Conservation (phyloP, 2,113 vertebrate genomes). For the Syngnathoides biaculeatus region DNA sequence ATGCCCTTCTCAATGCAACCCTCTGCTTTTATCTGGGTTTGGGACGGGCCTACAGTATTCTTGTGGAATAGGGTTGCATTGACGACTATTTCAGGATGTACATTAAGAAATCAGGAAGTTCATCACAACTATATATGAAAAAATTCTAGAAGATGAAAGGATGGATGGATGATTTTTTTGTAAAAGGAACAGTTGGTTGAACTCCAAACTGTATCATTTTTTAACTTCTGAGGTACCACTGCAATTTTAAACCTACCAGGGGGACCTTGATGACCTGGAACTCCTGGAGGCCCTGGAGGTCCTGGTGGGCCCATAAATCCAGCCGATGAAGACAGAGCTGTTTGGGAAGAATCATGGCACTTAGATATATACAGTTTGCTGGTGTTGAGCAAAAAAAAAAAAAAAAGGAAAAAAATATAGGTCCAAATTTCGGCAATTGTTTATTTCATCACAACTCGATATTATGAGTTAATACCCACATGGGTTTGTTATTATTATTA, state of each 20-base stretch:
- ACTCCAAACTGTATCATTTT: background rate
- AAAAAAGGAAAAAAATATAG: too few species aligned
- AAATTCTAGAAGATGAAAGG: background rate
- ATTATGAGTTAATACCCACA: too few species aligned
- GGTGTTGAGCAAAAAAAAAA: too few species aligned
- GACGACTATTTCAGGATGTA: too few species aligned
- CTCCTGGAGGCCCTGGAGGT: slow-evolving; percentile 60
- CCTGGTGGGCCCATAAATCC: slow-evolving; percentile 57
- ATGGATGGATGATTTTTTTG: background rate
- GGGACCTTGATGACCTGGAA: slow-evolving; percentile 43
- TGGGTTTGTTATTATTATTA: too few species aligned
- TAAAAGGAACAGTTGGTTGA: background rate
- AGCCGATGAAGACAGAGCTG: slow-evolving; percentile 16
- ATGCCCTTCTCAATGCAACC: too few species aligned
- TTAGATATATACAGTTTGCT: background rate
- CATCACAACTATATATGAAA: background rate
- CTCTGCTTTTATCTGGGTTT: too few species aligned
- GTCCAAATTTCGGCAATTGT: too few species aligned
- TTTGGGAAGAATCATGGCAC: background rate
- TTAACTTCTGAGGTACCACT: background rate
- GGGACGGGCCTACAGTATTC: too few species aligned
- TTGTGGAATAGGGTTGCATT: too few species aligned
- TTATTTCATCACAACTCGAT: too few species aligned
- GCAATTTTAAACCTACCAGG: slow-evolving; percentile 26
- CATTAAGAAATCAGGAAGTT: too few species aligned